Conservation (phyloP, 2,113 vertebrate genomes). For the Terrapene triunguis region DNA sequence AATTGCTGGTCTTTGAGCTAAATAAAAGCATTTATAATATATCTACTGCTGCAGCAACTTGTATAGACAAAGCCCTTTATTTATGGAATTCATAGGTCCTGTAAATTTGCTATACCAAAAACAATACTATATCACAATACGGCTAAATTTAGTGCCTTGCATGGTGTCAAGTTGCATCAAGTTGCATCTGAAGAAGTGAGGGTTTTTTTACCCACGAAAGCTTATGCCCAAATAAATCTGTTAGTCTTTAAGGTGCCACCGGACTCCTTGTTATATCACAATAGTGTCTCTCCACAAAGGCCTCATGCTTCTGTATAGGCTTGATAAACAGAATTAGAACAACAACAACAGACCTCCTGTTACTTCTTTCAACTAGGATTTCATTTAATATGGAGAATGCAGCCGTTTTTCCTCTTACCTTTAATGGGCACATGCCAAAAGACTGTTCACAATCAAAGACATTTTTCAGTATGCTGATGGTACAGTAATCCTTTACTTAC, state of each 20-base stretch:
- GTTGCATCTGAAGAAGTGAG: too few relatives aligned
- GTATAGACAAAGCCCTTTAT: conserved; percentile 44
- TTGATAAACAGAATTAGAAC: not conserved
- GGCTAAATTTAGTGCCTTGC: too few relatives aligned
- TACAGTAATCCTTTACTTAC: conserved; percentile 40
- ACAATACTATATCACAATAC: not conserved
- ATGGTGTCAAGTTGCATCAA: too few relatives aligned
- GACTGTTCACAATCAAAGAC: conserved; percentile 5
- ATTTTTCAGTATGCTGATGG: conserved; percentile 25
- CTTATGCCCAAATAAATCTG: too few relatives aligned
- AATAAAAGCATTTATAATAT: conserved; percentile 61
- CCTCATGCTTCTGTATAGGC: conserved; percentile 39
- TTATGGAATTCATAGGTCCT: conserved; percentile 1
- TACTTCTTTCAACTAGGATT: conserved; percentile 7
- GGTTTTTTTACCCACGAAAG: too few relatives aligned
- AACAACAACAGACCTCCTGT: not conserved
- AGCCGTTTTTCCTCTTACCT: conserved; percentile 39
- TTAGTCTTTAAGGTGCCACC: too few relatives aligned
- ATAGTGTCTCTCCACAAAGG: conserved; percentile 2
- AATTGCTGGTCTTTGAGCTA: conserved; percentile 41
- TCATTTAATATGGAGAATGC: not conserved
- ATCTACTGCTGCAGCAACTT: not conserved
- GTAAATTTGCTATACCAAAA: conserved; percentile 32
- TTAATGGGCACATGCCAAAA: conserved; percentile 35
- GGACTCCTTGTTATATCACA: not conserved